phyloP scores from a whole-genome alignment of 92 coral and sea anemone species.

The Porites divaricata region DNA sequence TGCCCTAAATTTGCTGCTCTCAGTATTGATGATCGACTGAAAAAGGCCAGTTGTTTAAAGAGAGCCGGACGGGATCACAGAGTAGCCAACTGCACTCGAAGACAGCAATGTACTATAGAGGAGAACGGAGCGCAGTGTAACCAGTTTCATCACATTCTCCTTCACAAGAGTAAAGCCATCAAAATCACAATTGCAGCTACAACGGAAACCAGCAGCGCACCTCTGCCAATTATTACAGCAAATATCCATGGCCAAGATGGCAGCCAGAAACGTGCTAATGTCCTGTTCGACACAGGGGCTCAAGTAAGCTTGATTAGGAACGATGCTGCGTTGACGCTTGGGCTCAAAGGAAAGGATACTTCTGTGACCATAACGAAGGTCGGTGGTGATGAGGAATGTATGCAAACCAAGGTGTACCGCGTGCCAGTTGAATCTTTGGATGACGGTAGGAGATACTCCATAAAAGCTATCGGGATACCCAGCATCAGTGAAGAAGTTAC shows the following conservation, averaged over 20 bases:
- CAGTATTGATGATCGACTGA: constrained; percentile 31
- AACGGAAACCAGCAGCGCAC: constrained; percentile 20
- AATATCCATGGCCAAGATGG: constrained; percentile 24
- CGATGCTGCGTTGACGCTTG: no score
- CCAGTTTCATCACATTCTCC: constrained; percentile 29
- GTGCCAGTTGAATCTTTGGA: constrained; percentile 44
- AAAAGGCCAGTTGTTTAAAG: constrained; percentile 63
- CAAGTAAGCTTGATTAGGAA: constrained; percentile 59
- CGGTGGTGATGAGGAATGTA: constrained; percentile 55
- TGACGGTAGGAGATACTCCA: constrained; percentile 21
- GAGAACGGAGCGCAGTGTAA: constrained; percentile 37
- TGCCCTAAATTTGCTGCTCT: constrained; percentile 57
- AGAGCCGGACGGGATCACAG: constrained; percentile 57
- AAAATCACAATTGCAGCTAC: constrained; percentile 22
- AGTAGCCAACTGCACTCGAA: constrained; percentile 52
- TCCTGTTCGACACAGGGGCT: constrained; percentile 53
- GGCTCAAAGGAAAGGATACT: constrained; percentile 44
- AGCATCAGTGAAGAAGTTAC: constrained; percentile 53
- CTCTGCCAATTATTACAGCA: constrained; percentile 61
- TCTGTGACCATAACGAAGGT: constrained; percentile 52
- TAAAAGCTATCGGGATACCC: constrained; percentile 59
- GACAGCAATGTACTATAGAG: constrained; percentile 55
- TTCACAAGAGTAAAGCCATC: constrained; percentile 37
- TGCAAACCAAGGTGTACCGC: constrained; percentile 43
- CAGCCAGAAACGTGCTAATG: constrained; percentile 18